Conservation (phyloP, 2,888 invertebrate genomes). For the Coronaproctus castanopsis region DNA sequence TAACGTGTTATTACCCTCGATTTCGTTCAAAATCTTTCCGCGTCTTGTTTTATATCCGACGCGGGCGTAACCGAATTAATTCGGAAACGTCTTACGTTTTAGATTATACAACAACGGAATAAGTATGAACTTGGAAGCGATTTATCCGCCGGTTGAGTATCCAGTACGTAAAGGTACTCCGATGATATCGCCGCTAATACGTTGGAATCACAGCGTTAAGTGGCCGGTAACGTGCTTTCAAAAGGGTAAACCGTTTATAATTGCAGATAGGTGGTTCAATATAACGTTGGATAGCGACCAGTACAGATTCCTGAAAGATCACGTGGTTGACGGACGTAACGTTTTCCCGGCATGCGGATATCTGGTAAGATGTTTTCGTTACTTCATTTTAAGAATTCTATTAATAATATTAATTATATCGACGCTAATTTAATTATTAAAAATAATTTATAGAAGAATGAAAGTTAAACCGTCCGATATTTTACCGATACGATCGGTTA, state of each 20-base stretch:
- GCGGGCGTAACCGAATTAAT: too few relatives aligned
- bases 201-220: conserved; percentile 17
- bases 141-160: background rate
- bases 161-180: background rate
- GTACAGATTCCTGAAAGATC: conserved; percentile 1
- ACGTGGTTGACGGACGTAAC: conserved; percentile 5
- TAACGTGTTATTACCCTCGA: too few relatives aligned
- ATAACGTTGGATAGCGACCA: conserved; percentile 6
- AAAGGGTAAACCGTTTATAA: background rate
- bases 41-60: too few relatives aligned
- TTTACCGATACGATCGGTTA: too few relatives aligned
- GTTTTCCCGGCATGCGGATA: conserved; percentile 4
- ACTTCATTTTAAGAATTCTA: too few relatives aligned
- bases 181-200: background rate
- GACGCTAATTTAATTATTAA: too few relatives aligned
- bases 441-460: too few relatives aligned
- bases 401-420: too few relatives aligned
- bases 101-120: background rate
- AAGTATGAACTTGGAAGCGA: background rate
- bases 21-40: too few relatives aligned
- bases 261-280: background rate
- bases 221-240: conserved; percentile 28
- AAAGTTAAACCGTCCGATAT: too few relatives aligned
- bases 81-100: too few relatives aligned
- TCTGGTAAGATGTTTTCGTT: background rate